phyloP scores from a whole-genome alignment of 1,140 invertebrate genomes.

The Littorina saxatilis region DNA sequence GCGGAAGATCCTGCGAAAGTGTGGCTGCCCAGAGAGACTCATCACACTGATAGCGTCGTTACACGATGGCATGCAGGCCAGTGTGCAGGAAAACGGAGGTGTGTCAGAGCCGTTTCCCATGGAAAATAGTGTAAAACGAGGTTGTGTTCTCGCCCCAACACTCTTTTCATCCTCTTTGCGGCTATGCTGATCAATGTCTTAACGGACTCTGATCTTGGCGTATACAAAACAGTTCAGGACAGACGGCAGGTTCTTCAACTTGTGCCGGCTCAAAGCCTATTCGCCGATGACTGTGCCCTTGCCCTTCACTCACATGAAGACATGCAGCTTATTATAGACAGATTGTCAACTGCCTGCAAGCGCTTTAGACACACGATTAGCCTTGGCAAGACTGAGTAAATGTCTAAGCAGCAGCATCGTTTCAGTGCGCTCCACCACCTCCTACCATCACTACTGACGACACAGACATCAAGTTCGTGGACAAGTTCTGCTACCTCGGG shows the following conservation, averaged over 20 bases:
- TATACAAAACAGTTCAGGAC: not conserved
- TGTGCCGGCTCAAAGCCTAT: not conserved
- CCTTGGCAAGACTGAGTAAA: conserved; percentile 47
- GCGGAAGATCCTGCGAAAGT: conserved; percentile 24
- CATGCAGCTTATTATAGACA: conserved; percentile 46
- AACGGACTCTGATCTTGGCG: not conserved
- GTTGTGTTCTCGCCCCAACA: conserved; percentile 32
- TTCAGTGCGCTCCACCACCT: conserved; percentile 24
- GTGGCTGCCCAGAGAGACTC: conserved; percentile 47
- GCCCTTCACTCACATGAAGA: conserved; percentile 39
- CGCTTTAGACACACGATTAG: conserved; percentile 52
- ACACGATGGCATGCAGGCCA: conserved; percentile 34
- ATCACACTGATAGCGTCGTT: conserved; percentile 31
- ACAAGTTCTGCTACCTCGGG: conserved; percentile 37
- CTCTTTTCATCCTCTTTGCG: conserved; percentile 36
- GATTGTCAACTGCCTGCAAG: conserved; percentile 45
- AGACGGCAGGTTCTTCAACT: not conserved
- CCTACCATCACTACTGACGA: not conserved
- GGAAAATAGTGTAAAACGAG: conserved; percentile 14
- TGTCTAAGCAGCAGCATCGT: conserved; percentile 26
- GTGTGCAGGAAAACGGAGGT: conserved; percentile 27
- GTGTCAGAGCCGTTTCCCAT: conserved; percentile 15
- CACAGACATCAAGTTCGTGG: conserved; percentile 21
- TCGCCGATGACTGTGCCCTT: conserved; percentile 47
- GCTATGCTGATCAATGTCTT: not conserved